Evolutionary conservation across 2,797 vertebrate genomes (phyloP), one percentile per base, ranked within the genome.

Genomic region (Hephaestus fuliginosus): DNA sequence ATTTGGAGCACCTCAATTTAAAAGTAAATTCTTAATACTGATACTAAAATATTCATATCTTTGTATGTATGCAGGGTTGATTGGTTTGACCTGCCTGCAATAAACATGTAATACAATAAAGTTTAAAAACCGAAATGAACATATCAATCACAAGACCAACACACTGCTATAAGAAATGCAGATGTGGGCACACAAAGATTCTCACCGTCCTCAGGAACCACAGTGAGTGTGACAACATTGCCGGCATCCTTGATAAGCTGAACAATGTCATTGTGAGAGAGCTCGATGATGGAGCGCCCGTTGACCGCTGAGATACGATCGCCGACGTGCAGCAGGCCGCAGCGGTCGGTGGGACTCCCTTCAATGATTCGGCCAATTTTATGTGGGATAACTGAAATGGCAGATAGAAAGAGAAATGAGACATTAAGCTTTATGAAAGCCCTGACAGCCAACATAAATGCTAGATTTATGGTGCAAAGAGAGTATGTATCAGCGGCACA

Each of bases 311-410:
- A 99, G 93, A 99, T 99, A 39, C 97, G 96, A 80, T 99, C 98
- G 0, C 98, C 98, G n/a, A 99, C 97, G 51, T 98, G 98, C 71
- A 99, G 95, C 90, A 94, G 96, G 82, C 98, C 97, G 7, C 98
- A 98, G 83, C 96, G 97, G 88, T 99, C 98, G 0, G 98, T 98
- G 0, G 98, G 98, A 67, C 98, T 99, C 71, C 98, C 97, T 0
- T 97, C 97, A 25, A 99, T 99, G 86, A 99, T 97, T 11, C 98
- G 96, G 10, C 98, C 98, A 1, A 99, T 99, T 94, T 99, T 99
- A 93, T 99, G 98, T 33, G 98, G 98, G 77, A 99, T 99, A 60
- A 99, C 98, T 99, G 73, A 52, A 76, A 80, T 17, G 49, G 46
- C 13, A 70, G 57, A 82, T 36, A 73, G 28, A 44, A 69, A 33